phyloP scores from a whole-genome alignment of 1,140 invertebrate genomes.

The Drosophila nikananu region DNA sequence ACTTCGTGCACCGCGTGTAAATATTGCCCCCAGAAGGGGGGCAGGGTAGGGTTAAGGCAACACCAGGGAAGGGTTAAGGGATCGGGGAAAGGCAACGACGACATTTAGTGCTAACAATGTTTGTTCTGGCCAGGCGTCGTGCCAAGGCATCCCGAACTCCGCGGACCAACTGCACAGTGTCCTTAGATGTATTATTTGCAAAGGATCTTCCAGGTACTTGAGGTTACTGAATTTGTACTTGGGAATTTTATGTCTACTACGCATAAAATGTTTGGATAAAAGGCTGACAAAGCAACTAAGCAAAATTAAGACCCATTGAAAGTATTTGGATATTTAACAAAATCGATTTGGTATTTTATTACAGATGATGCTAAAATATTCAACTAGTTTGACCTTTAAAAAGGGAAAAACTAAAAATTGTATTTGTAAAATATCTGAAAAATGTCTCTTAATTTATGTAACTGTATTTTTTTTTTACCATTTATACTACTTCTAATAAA shows the following conservation, averaged over 20 bases:
- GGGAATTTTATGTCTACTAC: background rate
- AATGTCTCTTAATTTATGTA: too few relatives aligned
- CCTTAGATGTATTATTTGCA: background rate
- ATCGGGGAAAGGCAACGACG: conserved; percentile 55
- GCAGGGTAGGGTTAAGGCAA: conserved; percentile 1
- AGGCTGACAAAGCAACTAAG: background rate
- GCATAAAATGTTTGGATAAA: background rate
- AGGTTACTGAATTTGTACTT: background rate
- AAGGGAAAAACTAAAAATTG: too few relatives aligned
- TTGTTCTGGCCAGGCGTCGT: conserved; percentile 75
- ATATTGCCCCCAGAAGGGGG: conserved; percentile 58
- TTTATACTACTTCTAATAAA: too few relatives aligned
- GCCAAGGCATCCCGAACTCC: conserved; percentile 37
- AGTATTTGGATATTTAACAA: too few relatives aligned
- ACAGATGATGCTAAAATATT: too few relatives aligned
- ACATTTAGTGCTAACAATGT: conserved; percentile 82
- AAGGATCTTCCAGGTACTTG: background rate
- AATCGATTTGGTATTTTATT: too few relatives aligned
- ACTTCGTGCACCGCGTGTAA: conserved; percentile 79
- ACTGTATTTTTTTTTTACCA: too few relatives aligned
- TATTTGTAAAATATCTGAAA: too few relatives aligned
- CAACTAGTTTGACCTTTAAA: too few relatives aligned
- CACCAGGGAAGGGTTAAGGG: conserved; percentile 17
- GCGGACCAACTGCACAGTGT: conserved; percentile 16
- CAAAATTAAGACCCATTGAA: background rate